A percentile compares a stretch with the other conserved stretches of the same genome.
phyloP scores from a whole-genome alignment of 2,113 vertebrate genomes.

The Pungitius pungitius region DNA sequence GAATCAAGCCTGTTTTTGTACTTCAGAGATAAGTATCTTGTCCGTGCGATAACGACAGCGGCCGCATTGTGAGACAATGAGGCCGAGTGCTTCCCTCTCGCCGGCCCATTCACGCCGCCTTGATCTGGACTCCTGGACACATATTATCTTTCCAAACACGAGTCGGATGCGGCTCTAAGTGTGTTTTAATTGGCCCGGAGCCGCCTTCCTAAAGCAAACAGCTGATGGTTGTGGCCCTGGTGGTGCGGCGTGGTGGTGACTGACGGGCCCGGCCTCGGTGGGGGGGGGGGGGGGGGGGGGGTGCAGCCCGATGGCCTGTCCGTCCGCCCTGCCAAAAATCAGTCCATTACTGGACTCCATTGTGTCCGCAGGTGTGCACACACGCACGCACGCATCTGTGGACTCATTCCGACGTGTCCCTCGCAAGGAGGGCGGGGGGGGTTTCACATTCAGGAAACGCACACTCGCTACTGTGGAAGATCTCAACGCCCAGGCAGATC shows the following conservation, averaged over 20 bases:
- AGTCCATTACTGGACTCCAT: slow-evolving; percentile 77
- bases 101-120: slow-evolving; percentile 34
- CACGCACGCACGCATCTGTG: slow-evolving; percentile 10
- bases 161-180: slow-evolving; percentile 81
- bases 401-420: no score
- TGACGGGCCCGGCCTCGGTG: slow-evolving; percentile 78
- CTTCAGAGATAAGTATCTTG: slow-evolving; percentile 68
- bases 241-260: slow-evolving; percentile 86
- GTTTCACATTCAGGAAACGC: slow-evolving; percentile 83
- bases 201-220: slow-evolving; percentile 90
- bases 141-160: slow-evolving; percentile 87
- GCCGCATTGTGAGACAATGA: slow-evolving; percentile 61
- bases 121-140: slow-evolving; percentile 72
- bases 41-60: slow-evolving; percentile 41
- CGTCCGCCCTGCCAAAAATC: slow-evolving; percentile 79
- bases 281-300: slow-evolving; percentile 71
- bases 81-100: slow-evolving; percentile 40
- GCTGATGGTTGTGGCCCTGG: slow-evolving; percentile 84
- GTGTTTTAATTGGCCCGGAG: slow-evolving; percentile 93
- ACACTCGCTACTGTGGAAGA: slow-evolving; percentile 81
- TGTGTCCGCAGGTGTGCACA: slow-evolving; percentile 42
- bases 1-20: slow-evolving; percentile 48
- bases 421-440: no score
- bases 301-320: slow-evolving; percentile 77
- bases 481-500: slow-evolving; percentile 84